These are phyloP conservation scores for Ariopsis seemanni DNA, from an alignment of 2,113 vertebrate species.

Conservation along the genomic window DNA sequence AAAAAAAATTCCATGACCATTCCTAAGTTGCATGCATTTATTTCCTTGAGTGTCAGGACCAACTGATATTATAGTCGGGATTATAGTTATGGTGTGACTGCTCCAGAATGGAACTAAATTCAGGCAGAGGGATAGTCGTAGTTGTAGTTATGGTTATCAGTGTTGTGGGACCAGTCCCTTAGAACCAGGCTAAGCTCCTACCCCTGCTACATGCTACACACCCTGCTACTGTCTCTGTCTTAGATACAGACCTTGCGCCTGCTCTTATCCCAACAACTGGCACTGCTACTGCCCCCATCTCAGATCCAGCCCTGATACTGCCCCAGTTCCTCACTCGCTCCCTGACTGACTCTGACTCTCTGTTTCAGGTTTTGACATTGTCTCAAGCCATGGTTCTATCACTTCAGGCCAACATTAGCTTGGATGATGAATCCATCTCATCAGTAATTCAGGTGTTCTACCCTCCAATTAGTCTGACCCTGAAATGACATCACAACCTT, in stretches of 20 bases:
- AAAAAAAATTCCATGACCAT: no score
- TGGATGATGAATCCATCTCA: not conserved
- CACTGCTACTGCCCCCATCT: not conserved
- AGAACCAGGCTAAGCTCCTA: no score
- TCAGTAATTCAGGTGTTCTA: not conserved
- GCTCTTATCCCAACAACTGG: not conserved
- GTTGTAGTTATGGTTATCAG: no score
- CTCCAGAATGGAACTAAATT: no score
- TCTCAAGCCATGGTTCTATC: not conserved
- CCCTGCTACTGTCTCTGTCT: not conserved
- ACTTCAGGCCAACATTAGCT: not conserved
- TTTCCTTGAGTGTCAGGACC: no score
- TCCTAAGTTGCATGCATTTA: no score
- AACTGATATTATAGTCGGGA: no score
- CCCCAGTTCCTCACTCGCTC: not conserved
- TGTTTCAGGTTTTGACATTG: not conserved
- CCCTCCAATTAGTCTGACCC: not conserved
- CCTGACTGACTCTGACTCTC: not conserved
- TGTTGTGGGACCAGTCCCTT: no score
- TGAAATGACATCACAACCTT: not conserved
- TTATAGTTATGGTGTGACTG: no score
- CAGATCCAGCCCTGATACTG: not conserved
- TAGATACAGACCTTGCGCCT: not conserved
- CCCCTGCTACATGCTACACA: no score
- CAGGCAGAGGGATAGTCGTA: no score